Conservation (phyloP, 2,888 invertebrate species). For the Dascillus cervinus region DNA sequence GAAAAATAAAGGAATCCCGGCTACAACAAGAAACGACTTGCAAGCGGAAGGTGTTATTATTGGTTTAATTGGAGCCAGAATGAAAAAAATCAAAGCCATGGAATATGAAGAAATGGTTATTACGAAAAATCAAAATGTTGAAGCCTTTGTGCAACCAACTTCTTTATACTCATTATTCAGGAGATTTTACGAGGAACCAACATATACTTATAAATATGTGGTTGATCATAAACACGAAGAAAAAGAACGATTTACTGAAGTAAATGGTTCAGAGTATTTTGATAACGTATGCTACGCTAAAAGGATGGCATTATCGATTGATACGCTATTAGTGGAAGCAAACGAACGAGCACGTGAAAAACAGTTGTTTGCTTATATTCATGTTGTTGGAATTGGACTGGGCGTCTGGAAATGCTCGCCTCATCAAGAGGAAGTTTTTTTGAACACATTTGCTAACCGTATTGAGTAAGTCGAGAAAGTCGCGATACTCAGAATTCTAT, state of each 20-base stretch:
- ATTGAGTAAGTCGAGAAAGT: constrained; percentile 15
- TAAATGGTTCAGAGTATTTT: constrained; percentile 31
- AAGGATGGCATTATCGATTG: constrained; percentile 34
- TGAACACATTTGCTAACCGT: constrained; percentile 24
- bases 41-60: constrained; percentile 47
- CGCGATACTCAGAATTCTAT: background rate
- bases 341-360: constrained; percentile 37
- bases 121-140: constrained; percentile 44
- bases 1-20: constrained; percentile 44
- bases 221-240: constrained; percentile 5
- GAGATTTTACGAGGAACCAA: constrained; percentile 26
- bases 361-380: constrained; percentile 38
- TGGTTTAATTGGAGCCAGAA: constrained; percentile 43
- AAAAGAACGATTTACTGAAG: constrained; percentile 5
- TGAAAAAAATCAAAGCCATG: constrained; percentile 44
- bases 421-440: constrained; percentile 24
- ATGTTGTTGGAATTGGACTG: constrained; percentile 34
- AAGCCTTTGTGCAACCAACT: constrained; percentile 11
- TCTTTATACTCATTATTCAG: constrained; percentile 28
- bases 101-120: constrained; percentile 48
- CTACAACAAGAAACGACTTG: constrained; percentile 34
- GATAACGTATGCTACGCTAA: constrained; percentile 39
- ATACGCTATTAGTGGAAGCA: constrained; percentile 41
- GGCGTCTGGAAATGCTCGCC: constrained; percentile 25
- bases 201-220: constrained; percentile 11